A percentile compares a stretch with the other conserved stretches of the same genome.
Conservation (phyloP, 2,113 vertebrate species). For the Parus major region DNA sequence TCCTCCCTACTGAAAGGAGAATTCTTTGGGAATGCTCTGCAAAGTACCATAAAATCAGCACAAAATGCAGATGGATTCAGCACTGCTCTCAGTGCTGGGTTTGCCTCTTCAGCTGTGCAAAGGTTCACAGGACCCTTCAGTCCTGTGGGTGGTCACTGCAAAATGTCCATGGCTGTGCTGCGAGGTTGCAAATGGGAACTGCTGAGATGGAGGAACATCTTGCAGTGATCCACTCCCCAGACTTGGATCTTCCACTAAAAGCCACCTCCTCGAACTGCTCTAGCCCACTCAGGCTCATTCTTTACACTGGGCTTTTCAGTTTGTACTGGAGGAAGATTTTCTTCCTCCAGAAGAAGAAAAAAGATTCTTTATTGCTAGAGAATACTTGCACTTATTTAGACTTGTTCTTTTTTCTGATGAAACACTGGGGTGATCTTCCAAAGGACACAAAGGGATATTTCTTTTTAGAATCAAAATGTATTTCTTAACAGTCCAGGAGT, state of each 20-base stretch:
- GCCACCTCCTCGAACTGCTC: not conserved
- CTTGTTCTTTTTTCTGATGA: not conserved
- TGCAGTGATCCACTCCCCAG: not conserved
- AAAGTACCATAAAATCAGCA: not conserved
- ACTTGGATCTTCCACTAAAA: not conserved
- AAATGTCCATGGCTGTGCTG: fast-evolving
- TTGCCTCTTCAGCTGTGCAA: not conserved
- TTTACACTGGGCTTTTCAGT: not conserved
- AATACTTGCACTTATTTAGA: not conserved
- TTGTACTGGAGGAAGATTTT: not conserved
- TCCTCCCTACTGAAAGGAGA: not conserved
- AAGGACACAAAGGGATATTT: not conserved
- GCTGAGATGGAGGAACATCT: not conserved
- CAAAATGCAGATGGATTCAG: not conserved
- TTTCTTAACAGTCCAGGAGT: not conserved
- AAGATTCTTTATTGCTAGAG: too few species aligned
- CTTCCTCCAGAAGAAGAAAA: too few species aligned
- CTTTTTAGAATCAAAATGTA: not conserved
- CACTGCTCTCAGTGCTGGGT: not conserved
- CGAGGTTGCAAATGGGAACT: not conserved
- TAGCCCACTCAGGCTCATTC: not conserved
- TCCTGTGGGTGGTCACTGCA: not conserved
- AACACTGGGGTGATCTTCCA: not conserved
- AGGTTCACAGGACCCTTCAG: not conserved
- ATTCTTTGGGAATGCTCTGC: not conserved